Percentiles rank a stretch among this genome's conserved stretches.
phyloP scores from a whole-genome alignment of 2,797 vertebrate species.

The Tragelaphus eurycerus region DNA sequence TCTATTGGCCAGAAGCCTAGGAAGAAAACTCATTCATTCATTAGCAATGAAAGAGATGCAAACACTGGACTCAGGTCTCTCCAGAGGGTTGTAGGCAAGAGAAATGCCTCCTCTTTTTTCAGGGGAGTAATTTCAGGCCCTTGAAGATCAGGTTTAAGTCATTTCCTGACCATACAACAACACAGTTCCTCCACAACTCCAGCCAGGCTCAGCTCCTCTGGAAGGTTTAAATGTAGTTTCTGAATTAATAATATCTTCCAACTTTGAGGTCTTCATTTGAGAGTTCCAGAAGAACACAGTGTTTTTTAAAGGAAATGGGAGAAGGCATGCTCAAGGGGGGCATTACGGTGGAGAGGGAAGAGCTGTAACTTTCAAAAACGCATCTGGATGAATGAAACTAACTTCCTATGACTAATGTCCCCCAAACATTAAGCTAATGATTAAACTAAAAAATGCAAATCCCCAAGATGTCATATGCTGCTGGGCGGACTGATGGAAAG shows the following conservation, averaged over 20 bases:
- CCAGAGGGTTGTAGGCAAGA: constrained; percentile 61
- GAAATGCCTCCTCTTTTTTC: constrained; percentile 66
- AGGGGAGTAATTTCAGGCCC: constrained; percentile 70
- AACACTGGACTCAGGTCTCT: constrained; percentile 56
- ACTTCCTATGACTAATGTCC: constrained; percentile 81
- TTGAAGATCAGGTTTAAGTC: constrained; percentile 74
- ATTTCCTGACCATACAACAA: constrained; percentile 71
- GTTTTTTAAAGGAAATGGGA: constrained; percentile 68
- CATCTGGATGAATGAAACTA: constrained; percentile 74
- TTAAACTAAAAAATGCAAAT: constrained; percentile 85
- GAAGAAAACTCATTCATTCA: constrained; percentile 21
- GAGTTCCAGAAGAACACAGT: constrained; percentile 68
- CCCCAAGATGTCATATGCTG: constrained; percentile 82
- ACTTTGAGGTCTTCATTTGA: constrained; percentile 71
- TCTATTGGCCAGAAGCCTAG: constrained; percentile 47
- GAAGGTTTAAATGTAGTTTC: constrained; percentile 64
- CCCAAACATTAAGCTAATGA: constrained; percentile 83
- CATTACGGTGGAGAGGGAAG: constrained; percentile 32
- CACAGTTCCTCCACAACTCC: constrained; percentile 18
- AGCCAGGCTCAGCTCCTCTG: constrained; percentile 67
- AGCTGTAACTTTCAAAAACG: constrained; percentile 65
- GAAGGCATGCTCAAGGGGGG: constrained; percentile 60
- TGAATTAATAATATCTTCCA: constrained; percentile 69
- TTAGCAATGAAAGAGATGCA: constrained; percentile 61
- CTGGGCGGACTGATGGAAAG: constrained; percentile 78